Base-by-base conservation (phyloP, 2,888 invertebrate species). In the Mermis nigrescens region DNA sequence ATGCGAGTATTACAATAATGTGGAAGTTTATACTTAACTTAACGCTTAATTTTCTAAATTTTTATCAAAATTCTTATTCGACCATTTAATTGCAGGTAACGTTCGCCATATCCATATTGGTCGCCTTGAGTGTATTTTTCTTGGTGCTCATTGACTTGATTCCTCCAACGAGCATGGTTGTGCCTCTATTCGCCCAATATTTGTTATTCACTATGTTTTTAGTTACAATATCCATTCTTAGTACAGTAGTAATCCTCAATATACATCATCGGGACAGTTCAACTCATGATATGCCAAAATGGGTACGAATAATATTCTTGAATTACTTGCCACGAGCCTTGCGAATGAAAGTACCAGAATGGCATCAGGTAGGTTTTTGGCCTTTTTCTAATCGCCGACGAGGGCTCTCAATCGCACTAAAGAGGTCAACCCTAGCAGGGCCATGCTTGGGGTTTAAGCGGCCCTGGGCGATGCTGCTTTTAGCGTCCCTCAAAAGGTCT, bases 131-230 rank as follows among this genome's bases (percentile, higher is more conserved):
- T 62, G 70, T 71, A 53, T 71, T 71, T 61, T 72, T 72, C 64
- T 67, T 72, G 68, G 71, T 72, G 22, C 60, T 66, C 46, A 15
- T 60, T n/a, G 58, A 70, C 45, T 54, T 70, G 15, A 70, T 70
- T 63, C 70, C 70, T 1, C 70, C 70, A 0, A 70, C 69, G 31
- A 67, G 67, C 22, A 63, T 71, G 28, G 72, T 71, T n/a, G 67
- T 72, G 54, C 72, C 71, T 19, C 70, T 71, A 69, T 72, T 72
- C 58, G 70, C 68, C 19, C 65, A 69, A 32, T 71, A 71, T 62
- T 62, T 71, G 38, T 67, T 71, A 57, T 71, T 70, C 3, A 71
- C 71, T 2, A 70, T 71, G 69, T 66, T 71, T 24, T 62, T 70
- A 3, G 69, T 71, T 48, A 66, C 67, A 0, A 57, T 68, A 22